Evolutionary conservation across 2,888 invertebrate species (phyloP).

Genomic region (Copidosoma aretas): DNA sequence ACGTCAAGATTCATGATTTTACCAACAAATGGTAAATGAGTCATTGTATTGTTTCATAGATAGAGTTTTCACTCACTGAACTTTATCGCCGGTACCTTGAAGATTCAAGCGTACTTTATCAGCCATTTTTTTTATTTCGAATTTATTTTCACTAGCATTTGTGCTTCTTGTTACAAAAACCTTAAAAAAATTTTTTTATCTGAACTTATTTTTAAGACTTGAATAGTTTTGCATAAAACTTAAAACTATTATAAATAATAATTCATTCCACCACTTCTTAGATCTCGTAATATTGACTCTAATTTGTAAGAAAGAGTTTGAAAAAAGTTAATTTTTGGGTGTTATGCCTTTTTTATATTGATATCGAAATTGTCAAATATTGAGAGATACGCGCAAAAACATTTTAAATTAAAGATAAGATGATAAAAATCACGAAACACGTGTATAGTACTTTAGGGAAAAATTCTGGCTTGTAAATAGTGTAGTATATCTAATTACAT

Average conservation of each 20-base stretch:
- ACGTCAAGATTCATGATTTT: not conserved
- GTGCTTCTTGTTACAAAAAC: too few relatives aligned
- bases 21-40: not conserved
- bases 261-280: slow-evolving; percentile 37
- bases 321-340: too few relatives aligned
- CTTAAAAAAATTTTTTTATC: too few relatives aligned
- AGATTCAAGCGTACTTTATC: too few relatives aligned
- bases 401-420: not conserved
- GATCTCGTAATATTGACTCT: slow-evolving; percentile 32
- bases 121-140: too few relatives aligned
- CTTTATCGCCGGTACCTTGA: slow-evolving; percentile 4
- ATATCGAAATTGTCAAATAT: too few relatives aligned
- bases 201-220: too few relatives aligned
- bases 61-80: slow-evolving; percentile 23
- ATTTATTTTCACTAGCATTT: too few relatives aligned
- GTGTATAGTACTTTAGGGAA: not conserved
- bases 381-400: too few relatives aligned
- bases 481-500: slow-evolving; percentile 50
- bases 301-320: not conserved
- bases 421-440: slow-evolving; percentile 6
- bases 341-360: too few relatives aligned
- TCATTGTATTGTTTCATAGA: slow-evolving; percentile 14
- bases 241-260: too few relatives aligned
- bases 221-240: too few relatives aligned
- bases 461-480: slow-evolving; percentile 47